phyloP scores from a whole-genome alignment of 2,888 invertebrate genomes.

The Liodrosophila aerea region DNA sequence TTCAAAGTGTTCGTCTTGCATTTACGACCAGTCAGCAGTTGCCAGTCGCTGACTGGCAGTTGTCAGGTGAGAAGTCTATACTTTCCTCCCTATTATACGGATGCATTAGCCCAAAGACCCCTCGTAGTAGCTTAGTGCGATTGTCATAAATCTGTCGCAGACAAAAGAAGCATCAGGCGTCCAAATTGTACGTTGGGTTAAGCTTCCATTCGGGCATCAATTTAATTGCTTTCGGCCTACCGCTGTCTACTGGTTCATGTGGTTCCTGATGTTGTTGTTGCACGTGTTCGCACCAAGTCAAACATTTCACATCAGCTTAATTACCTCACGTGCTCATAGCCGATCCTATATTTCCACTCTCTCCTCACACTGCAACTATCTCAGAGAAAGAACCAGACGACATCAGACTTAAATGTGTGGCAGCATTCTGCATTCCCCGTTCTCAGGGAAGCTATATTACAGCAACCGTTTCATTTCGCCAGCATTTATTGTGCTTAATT shows the following conservation, averaged over 20 bases:
- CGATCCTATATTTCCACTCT: too few species aligned
- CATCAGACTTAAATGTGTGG: slow-evolving; percentile 22
- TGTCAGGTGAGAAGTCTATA: slow-evolving; percentile 57
- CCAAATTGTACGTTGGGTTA: slow-evolving; percentile 45
- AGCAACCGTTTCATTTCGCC: background rate
- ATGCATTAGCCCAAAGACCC: slow-evolving; percentile 18
- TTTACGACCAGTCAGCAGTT: slow-evolving; percentile 27
- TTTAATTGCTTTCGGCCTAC: slow-evolving; percentile 73
- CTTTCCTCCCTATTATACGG: slow-evolving; percentile 6
- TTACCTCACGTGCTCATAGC: slow-evolving; percentile 40
- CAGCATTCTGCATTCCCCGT: slow-evolving; percentile 3
- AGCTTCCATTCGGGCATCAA: slow-evolving; percentile 47
- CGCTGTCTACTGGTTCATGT: slow-evolving; percentile 45
- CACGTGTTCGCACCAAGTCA: slow-evolving; percentile 72
- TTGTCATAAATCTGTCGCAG: slow-evolving; percentile 67
- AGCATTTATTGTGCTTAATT: slow-evolving; percentile 61
- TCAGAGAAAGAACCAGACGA: background rate
- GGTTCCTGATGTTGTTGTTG: too few species aligned
- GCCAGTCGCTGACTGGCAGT: slow-evolving; percentile 23
- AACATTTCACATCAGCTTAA: slow-evolving; percentile 67
- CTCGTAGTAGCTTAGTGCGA: slow-evolving; percentile 21
- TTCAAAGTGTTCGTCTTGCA: slow-evolving; percentile 52
- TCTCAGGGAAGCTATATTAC: slow-evolving; percentile 9
- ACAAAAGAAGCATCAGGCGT: slow-evolving; percentile 15
- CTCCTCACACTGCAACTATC: background rate